Conservation (phyloP, 2,888 invertebrate genomes). For the Agapetus fuscipes region DNA sequence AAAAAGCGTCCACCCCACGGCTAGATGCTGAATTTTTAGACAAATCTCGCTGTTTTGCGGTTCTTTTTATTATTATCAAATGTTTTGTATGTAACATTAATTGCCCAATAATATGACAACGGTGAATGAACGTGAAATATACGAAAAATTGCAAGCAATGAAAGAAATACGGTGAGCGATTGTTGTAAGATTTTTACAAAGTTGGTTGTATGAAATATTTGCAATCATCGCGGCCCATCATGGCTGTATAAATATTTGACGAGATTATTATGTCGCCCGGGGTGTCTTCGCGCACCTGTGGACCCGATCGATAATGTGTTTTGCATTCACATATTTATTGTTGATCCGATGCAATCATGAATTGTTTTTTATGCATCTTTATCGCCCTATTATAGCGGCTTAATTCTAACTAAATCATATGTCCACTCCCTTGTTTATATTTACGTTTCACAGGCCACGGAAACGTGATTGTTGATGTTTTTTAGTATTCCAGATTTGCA, state of each 20-base stretch:
- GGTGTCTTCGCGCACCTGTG: constrained; percentile 35
- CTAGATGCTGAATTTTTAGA: too few species aligned
- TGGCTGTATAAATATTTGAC: constrained; percentile 13
- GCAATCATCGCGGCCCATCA: constrained; percentile 6
- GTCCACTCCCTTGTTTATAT: too few species aligned
- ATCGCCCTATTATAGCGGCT: too few species aligned
- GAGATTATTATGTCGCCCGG: constrained; percentile 8
- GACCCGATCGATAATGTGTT: constrained; percentile 38
- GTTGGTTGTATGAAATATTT: neutral
- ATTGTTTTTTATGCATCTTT: too few species aligned
- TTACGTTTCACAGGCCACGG: too few species aligned
- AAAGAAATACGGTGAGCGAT: constrained; percentile 75
- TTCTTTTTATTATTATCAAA: constrained; percentile 1
- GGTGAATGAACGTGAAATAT: constrained; percentile 74
- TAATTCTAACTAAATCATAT: too few species aligned
- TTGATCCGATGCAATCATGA: too few species aligned
- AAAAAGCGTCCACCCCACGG: too few species aligned
- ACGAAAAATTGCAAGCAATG: constrained; percentile 85
- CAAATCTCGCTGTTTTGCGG: neutral
- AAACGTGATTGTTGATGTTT: neutral
- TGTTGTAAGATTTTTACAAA: constrained; percentile 2
- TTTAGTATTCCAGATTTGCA: constrained; percentile 1
- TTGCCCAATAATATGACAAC: constrained; percentile 47
- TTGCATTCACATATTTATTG: too few species aligned
- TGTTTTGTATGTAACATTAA: constrained; percentile 1